Conservation (phyloP, 2,888 invertebrate genomes). For the Xestoiulus laeticollis region DNA sequence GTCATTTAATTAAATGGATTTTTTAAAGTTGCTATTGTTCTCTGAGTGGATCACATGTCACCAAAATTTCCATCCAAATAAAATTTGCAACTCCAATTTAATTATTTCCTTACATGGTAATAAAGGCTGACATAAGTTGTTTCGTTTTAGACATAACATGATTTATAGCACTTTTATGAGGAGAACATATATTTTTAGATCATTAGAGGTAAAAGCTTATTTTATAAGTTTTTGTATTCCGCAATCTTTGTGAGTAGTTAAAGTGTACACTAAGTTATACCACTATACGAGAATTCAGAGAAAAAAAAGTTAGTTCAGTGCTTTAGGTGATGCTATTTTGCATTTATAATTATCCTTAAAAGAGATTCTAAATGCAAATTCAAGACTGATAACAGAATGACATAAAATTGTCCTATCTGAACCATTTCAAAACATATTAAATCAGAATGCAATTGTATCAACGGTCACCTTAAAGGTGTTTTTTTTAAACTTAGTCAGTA, state of each 20-base stretch:
- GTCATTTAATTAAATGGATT: neutral
- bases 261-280: neutral
- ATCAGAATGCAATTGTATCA: neutral
- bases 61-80: neutral
- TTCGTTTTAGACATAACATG: neutral
- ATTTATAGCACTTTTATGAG: neutral
- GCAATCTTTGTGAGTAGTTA: neutral
- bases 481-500: neutral
- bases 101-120: neutral
- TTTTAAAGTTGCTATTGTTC: neutral
- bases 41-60: neutral
- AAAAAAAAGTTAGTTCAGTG: neutral
- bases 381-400: neutral
- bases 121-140: neutral
- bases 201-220: neutral
- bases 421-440: neutral
- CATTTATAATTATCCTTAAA: neutral
- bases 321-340: neutral
- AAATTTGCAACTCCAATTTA: neutral
- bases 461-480: neutral
- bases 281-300: neutral
- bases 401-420: neutral
- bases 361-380: neutral
- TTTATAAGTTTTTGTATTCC: neutral
- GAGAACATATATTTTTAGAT: neutral